These are phyloP conservation scores for Sporophila hypoxantha DNA, from an alignment of 2,113 vertebrate genomes.

Conservation along the genomic window DNA sequence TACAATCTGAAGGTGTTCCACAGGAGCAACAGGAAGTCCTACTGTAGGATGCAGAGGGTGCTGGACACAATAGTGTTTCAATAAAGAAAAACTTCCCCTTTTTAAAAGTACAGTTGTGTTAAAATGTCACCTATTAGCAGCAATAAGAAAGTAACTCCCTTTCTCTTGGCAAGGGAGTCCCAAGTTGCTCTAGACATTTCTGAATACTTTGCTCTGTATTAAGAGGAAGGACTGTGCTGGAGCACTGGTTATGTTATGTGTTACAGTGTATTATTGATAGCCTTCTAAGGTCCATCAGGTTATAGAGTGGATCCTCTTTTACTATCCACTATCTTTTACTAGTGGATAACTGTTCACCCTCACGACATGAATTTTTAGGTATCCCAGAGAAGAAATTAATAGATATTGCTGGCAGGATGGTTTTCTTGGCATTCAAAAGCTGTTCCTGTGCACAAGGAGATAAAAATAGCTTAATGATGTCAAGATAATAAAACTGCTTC, in stretches of 20 bases:
- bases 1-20: not conserved
- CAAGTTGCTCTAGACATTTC: not conserved
- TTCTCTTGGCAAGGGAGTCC: not conserved
- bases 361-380: not conserved
- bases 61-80: not conserved
- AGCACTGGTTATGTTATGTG: not conserved
- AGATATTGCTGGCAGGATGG: not conserved
- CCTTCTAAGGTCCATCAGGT: not conserved
- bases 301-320: not conserved
- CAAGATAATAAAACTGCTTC: not conserved
- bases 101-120: not conserved
- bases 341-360: not conserved
- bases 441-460: not conserved
- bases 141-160: not conserved
- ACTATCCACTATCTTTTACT: too few relatives aligned
- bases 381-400: not conserved
- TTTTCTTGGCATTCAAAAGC: not conserved
- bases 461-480: not conserved
- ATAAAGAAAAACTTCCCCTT: not conserved
- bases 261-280: not conserved
- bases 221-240: not conserved
- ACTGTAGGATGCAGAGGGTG: not conserved
- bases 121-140: not conserved
- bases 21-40: not conserved
- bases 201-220: not conserved